These are phyloP conservation scores for Punctoribates punctum DNA, from an alignment of 2,888 invertebrate genomes.

Conservation along the genomic window DNA sequence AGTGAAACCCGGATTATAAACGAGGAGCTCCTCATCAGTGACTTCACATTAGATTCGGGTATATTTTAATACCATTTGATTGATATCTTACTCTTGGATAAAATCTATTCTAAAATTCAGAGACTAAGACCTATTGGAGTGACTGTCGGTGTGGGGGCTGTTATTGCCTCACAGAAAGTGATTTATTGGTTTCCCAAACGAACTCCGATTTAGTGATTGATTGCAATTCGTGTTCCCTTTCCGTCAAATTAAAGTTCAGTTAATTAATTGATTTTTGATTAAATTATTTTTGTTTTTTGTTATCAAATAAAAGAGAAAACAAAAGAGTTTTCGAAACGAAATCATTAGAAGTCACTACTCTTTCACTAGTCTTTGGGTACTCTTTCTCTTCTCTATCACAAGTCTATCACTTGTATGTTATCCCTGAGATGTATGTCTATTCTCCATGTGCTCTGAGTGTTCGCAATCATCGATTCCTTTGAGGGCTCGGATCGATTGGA, in stretches of 20 bases:
- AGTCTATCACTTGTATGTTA: too few relatives aligned
- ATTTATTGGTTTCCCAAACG: background rate
- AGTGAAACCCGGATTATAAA: slow-evolving; percentile 11
- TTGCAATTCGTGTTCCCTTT: slow-evolving; percentile 41
- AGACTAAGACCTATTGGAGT: background rate
- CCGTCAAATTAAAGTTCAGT: slow-evolving; percentile 18
- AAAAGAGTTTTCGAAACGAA: background rate
- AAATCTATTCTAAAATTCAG: background rate
- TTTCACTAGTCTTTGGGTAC: background rate
- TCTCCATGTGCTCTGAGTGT: background rate
- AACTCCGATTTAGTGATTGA: slow-evolving; percentile 13
- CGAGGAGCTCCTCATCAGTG: slow-evolving; percentile 23
- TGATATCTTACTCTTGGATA: background rate
- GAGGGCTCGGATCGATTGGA: slow-evolving; percentile 1
- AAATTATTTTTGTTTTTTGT: background rate
- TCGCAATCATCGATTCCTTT: background rate
- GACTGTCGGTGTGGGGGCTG: slow-evolving; percentile 42
- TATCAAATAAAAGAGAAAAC: background rate
- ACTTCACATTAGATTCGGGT: slow-evolving; percentile 29
- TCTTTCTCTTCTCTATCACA: background rate
- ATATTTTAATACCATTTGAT: background rate
- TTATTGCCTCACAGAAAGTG: slow-evolving; percentile 4
- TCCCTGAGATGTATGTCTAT: background rate
- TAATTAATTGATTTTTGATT: background rate
- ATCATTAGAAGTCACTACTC: slow-evolving; percentile 20